phyloP scores from a whole-genome alignment of 2,113 vertebrate species.

The Fregata magnificens region DNA sequence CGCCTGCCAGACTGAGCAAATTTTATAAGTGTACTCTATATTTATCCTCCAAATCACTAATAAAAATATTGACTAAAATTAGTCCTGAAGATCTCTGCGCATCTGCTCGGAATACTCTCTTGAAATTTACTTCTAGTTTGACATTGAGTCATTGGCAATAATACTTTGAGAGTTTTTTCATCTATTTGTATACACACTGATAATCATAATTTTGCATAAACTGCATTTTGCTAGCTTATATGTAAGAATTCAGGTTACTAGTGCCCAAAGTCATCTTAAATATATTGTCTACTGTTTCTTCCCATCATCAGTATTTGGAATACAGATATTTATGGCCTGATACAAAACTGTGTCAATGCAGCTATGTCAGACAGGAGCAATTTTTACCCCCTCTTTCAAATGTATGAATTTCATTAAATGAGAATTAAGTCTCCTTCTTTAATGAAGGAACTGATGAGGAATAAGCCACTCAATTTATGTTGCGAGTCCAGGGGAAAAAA shows the following conservation, averaged over 20 bases:
- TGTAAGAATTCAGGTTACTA: neutral
- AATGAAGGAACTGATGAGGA: neutral
- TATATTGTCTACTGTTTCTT: neutral
- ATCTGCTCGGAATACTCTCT: conserved; percentile 28
- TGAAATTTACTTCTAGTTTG: conserved; percentile 35
- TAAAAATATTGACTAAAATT: conserved; percentile 66
- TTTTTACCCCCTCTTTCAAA: neutral
- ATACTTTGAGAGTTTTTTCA: neutral
- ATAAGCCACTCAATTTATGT: neutral
- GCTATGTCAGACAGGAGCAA: neutral
- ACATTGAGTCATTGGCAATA: conserved; percentile 33
- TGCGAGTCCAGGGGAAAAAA: neutral
- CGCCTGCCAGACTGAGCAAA: conserved; percentile 9
- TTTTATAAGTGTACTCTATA: conserved; percentile 32
- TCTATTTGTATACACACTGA: conserved; percentile 42
- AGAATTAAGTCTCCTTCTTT: neutral
- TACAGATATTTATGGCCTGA: neutral
- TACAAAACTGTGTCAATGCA: neutral
- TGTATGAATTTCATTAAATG: neutral
- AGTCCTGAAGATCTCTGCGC: conserved; percentile 48
- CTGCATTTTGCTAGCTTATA: neutral
- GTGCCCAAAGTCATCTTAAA: neutral
- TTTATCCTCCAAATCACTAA: conserved; percentile 55
- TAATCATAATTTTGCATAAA: conserved; percentile 8
- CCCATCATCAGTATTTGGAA: neutral